These are phyloP conservation scores for Archips xylosteana DNA, from an alignment of 2,888 invertebrate species.

Conservation along the genomic window DNA sequence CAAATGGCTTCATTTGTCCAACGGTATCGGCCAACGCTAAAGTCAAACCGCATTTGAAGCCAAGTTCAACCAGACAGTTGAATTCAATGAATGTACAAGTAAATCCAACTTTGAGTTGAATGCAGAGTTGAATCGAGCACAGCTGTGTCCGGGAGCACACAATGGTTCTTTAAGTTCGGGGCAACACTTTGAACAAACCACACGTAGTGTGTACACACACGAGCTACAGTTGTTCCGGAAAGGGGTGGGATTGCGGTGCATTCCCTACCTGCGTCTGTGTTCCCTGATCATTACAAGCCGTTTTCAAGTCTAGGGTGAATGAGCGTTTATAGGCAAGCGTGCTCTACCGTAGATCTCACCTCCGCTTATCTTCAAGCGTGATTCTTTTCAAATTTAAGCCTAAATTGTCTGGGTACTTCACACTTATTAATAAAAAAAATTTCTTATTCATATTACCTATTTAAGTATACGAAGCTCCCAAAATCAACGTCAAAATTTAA, in stretches of 20 bases:
- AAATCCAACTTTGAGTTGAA: constrained; percentile 20
- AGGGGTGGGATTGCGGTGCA: not conserved
- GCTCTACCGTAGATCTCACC: too few relatives aligned
- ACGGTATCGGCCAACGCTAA: not conserved
- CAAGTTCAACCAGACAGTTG: constrained; percentile 7
- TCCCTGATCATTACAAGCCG: too few relatives aligned
- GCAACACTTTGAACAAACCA: constrained; percentile 31
- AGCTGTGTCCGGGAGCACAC: constrained; percentile 31
- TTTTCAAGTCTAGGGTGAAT: too few relatives aligned
- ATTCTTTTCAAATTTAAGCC: too few relatives aligned
- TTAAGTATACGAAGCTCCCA: not conserved
- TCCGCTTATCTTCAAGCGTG: too few relatives aligned
- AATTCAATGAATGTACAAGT: constrained; percentile 20
- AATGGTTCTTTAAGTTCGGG: constrained; percentile 35
- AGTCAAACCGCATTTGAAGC: constrained; percentile 6
- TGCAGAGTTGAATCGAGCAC: constrained; percentile 38
- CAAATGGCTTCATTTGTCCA: not conserved
- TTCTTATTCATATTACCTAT: too few relatives aligned
- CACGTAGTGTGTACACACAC: constrained; percentile 29
- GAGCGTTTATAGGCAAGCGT: too few relatives aligned
- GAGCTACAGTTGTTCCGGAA: constrained; percentile 23
- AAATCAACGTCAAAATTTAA: not conserved
- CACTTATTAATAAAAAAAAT: too few relatives aligned
- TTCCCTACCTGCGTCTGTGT: too few relatives aligned
- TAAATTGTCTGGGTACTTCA: too few relatives aligned